Conservation (phyloP, 2,888 invertebrate species). For the Dryocosmus kuriphilus region DNA sequence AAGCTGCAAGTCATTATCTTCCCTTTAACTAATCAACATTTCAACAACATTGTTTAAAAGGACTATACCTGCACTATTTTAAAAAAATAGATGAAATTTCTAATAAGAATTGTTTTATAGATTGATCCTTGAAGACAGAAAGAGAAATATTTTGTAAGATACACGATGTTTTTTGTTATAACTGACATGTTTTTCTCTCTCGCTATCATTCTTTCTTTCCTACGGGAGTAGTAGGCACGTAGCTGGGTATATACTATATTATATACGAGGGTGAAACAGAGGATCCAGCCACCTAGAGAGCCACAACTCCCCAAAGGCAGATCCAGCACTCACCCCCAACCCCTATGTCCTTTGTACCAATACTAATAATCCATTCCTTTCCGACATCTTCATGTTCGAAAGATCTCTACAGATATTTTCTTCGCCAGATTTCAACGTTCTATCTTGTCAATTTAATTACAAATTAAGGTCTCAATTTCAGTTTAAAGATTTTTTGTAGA, state of each 20-base stretch:
- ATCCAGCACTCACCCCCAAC: conserved; percentile 54
- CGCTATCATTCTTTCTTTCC: conserved; percentile 39
- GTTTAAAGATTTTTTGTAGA: no score
- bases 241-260: conserved; percentile 66
- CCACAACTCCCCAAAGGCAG: conserved; percentile 66
- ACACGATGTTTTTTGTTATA: conserved; percentile 36
- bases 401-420: conserved; percentile 60
- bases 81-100: background rate
- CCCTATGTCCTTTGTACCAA: conserved; percentile 64
- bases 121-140: background rate
- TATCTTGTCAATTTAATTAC: no score
- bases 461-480: no score
- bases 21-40: no score
- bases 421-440: conserved; percentile 67
- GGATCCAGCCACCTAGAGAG: conserved; percentile 63
- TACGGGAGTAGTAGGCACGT: conserved; percentile 62
- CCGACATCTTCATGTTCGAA: conserved; percentile 61
- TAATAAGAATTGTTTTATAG: background rate
- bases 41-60: no score
- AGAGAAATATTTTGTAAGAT: background rate
- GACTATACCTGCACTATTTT: no score
- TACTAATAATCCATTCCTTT: conserved; percentile 71
- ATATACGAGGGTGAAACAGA: conserved; percentile 68
- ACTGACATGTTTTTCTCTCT: conserved; percentile 17
- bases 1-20: no score